Conservation (phyloP, 1,140 invertebrate genomes). For the Drosophila arawakana region DNA sequence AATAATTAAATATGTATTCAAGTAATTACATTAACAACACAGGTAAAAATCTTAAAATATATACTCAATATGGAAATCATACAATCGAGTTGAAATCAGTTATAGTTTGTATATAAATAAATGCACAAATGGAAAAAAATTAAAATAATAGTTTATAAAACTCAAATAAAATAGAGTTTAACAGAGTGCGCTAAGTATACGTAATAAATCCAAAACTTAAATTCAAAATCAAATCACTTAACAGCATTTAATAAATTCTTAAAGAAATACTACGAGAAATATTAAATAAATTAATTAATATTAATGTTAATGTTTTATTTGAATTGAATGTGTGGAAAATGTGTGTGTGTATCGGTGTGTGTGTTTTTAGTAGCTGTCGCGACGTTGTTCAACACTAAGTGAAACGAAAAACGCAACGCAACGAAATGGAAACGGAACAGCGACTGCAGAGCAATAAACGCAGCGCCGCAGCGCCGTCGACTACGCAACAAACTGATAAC, state of each 20-base stretch:
- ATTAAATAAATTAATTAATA: conserved; percentile 5
- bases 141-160: conserved; percentile 21
- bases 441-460: conserved; percentile 31
- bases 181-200: conserved; percentile 31
- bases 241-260: conserved; percentile 34
- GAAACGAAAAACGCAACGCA: conserved; percentile 40
- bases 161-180: conserved; percentile 29
- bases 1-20: conserved; percentile 18
- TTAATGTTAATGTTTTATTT: conserved; percentile 15
- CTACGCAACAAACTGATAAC: conserved; percentile 52
- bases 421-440: conserved; percentile 35
- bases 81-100: conserved; percentile 8
- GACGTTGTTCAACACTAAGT: conserved; percentile 62
- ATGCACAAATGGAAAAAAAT: conserved; percentile 67
- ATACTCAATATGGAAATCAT: conserved; percentile 27
- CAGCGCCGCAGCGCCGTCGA: conserved; percentile 23
- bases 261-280: conserved; percentile 33
- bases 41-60: conserved; percentile 18
- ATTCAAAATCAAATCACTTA: conserved; percentile 41
- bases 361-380: conserved; percentile 55
- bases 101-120: conserved; percentile 58
- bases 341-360: neutral
- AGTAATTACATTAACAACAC: neutral
- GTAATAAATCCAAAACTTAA: conserved; percentile 42
- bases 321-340: conserved; percentile 13